phyloP scores from a whole-genome alignment of 2,888 invertebrate species.

The Parthenolecanium corni region DNA sequence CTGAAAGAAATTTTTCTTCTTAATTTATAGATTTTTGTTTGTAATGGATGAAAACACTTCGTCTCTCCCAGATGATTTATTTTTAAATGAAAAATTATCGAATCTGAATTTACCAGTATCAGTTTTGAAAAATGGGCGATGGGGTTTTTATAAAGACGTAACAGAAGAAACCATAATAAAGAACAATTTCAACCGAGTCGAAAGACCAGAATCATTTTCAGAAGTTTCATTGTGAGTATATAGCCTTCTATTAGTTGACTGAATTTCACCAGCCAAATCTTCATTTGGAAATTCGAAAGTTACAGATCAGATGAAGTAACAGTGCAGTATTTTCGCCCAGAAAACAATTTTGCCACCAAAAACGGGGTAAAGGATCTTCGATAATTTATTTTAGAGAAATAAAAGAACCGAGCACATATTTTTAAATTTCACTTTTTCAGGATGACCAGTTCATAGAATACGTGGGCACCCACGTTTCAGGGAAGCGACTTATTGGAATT shows the following conservation, averaged over 20 bases:
- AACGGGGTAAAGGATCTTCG: no score
- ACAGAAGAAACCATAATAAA: background rate
- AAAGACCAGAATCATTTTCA: background rate
- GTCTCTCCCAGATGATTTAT: background rate
- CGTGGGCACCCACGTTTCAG: background rate
- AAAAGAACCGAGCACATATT: no score
- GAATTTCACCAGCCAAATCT: no score
- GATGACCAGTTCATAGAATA: background rate
- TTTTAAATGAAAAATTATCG: background rate
- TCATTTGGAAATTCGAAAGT: no score
- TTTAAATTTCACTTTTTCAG: background rate
- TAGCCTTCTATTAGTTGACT: no score
- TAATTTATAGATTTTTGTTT: slow-evolving; percentile 9
- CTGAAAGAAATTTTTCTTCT: background rate
- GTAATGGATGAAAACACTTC: slow-evolving; percentile 1
- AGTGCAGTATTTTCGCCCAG: no score
- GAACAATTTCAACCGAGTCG: background rate
- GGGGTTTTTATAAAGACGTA: slow-evolving; percentile 8
- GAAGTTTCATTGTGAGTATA: background rate
- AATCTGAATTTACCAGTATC: background rate
- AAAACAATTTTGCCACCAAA: no score
- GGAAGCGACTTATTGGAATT: slow-evolving; percentile 17
- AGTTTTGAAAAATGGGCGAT: slow-evolving; percentile 1
- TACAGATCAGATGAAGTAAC: no score
- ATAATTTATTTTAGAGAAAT: no score